Evolutionary conservation across 30 jellyfish, hydroid and myxozoan genomes (phyloP), one percentile per base, ranked within the genome.

Genomic region (Sanderia malayensis): DNA sequence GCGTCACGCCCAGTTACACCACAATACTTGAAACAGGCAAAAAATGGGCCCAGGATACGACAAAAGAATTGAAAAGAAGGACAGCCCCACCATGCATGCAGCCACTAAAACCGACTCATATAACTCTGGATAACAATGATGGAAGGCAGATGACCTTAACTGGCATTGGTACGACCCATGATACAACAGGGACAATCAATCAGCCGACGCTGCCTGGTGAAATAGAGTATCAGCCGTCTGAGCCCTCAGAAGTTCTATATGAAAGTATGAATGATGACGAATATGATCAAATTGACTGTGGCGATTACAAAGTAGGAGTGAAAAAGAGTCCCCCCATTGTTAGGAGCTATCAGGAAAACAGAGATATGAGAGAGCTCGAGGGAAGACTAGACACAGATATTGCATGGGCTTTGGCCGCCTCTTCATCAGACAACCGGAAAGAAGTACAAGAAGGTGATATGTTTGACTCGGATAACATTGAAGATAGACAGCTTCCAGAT

Each of bases 71-170:
- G 55, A 41, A 41, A 41, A 41, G 55, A 41, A 41, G 55, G 55
- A 71, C 45, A 71, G 83, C 72, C 31, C 83, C 73, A 24, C 83
- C 83, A 23, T 71, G 83, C 83, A 71, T 71, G 73, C 83, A 71
- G 73, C 83, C 83, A 52, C 52, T 71, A 17, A 71, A 71, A 32
- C 73, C 83, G 52, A 71, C 83, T 21, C 83, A 71, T 71, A 49
- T 71, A 47, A 49, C 70, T 58, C 83, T 52, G 45, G 83, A 71
- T 71, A 71, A 71, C 63, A 71, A 71, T 71, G 83, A 71, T 71
- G 83, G 83, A 71, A 71, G 72, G 37, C 83, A 71, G 73, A 71
- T 71, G 83, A 71, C 83, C 58, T 52, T 71, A 71, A 71, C 83
- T 71, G 83, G 83, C 33, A 72, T 52, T 71, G 83, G 55, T 41